Percentiles rank a stretch among this genome's conserved stretches.
Conservation (phyloP, 2,797 vertebrate genomes). For the Hyperoplus lanceolatus region DNA sequence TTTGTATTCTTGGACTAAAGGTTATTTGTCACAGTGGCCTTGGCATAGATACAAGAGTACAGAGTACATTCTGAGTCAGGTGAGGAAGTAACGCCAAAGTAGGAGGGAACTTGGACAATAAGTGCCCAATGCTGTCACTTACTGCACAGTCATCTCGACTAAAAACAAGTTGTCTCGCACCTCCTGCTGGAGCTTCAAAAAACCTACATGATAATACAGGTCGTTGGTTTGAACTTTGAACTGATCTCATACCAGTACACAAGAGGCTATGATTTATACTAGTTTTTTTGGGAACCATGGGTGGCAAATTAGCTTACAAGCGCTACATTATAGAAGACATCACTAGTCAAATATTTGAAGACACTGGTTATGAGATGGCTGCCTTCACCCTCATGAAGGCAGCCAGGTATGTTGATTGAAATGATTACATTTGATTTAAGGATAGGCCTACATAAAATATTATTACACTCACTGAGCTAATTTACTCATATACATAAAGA, state of each 20-base stretch:
- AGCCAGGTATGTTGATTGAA: background rate
- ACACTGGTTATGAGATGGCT: background rate
- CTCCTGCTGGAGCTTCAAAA: background rate
- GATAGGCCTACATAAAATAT: background rate
- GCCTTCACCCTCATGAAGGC: background rate
- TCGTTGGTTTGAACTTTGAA: background rate
- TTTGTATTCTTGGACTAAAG: slow-evolving; percentile 1
- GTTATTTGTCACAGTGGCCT: background rate
- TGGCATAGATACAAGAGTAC: background rate
- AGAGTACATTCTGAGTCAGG: background rate
- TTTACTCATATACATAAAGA: background rate
- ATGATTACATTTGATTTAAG: background rate
- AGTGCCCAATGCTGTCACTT: background rate
- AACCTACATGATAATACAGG: background rate
- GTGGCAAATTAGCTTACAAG: background rate
- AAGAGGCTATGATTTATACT: background rate
- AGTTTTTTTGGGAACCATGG: background rate
- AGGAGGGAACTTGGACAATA: background rate
- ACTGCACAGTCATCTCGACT: background rate
- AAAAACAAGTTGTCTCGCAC: background rate
- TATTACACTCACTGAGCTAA: background rate
- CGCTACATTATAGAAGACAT: background rate
- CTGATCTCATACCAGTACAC: background rate
- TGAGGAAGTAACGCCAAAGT: too few species aligned
- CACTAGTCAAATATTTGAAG: background rate